Conservation (phyloP, 2,888 invertebrate species). For the Stenichneumon culpator region DNA sequence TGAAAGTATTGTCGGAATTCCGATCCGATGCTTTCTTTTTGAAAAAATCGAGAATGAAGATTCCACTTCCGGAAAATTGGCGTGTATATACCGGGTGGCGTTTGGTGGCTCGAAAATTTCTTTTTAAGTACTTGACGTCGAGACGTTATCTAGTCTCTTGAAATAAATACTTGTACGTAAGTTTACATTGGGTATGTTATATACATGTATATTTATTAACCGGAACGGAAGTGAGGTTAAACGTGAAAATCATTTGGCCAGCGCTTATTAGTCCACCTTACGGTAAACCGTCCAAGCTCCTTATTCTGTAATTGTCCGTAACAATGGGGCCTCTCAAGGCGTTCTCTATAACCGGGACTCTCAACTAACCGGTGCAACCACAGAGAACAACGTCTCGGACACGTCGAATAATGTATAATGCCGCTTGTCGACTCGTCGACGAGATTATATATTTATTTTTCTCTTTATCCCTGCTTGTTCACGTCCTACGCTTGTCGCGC, state of each 20-base stretch:
- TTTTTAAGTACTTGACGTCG: too few relatives aligned
- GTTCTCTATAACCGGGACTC: conserved; percentile 9
- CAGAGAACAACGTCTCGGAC: background rate
- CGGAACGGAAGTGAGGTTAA: conserved; percentile 35
- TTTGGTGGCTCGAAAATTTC: too few relatives aligned
- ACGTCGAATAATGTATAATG: conserved; percentile 7
- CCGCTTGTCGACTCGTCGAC: background rate
- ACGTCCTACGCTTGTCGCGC: background rate
- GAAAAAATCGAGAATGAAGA: too few relatives aligned
- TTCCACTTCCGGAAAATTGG: background rate
- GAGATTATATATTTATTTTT: conserved; percentile 12
- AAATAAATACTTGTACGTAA: background rate
- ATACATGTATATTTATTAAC: background rate
- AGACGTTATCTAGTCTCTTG: too few relatives aligned
- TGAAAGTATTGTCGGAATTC: too few relatives aligned
- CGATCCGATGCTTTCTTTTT: too few relatives aligned
- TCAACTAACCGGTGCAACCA: conserved; percentile 7
- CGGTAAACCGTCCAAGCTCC: conserved; percentile 6
- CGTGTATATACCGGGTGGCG: background rate
- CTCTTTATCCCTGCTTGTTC: background rate
- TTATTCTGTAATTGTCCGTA: conserved; percentile 54
- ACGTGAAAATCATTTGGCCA: conserved; percentile 33
- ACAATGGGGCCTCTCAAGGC: conserved; percentile 10
- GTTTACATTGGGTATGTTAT: background rate
- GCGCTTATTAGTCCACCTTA: background rate